Evolutionary conservation across 2,888 invertebrate species (phyloP), one percentile per base, ranked within the genome.

Genomic region (Eupeodes latifasciatus): DNA sequence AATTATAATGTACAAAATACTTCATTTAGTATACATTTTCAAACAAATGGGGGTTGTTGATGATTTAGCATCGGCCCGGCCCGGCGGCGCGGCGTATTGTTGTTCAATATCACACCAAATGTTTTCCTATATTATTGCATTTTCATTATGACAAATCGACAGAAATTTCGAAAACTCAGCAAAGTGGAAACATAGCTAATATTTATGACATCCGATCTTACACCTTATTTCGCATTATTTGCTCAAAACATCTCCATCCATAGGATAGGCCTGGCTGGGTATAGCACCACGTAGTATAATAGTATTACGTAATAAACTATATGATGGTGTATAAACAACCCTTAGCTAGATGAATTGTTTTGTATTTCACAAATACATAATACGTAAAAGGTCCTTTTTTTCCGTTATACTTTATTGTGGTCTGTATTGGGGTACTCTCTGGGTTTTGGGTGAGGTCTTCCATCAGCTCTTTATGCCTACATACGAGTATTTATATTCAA

Each of bases 71-170:
- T 27, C 19, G 27, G n/a, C n/a, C n/a, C n/a, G n/a, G n/a, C n/a
- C n/a, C n/a, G n/a, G 0, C 19, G 19, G 27, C 7, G 2, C 0
- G 36, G 5, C 40, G 40, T 40, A 40, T 0, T 40, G 16, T 27
- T 27, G 27, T 27, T 27, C 27, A 27, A 27, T 55, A 55, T 34
- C 16, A 59, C 44, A 72, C 57, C 72, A 57, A 72, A 40, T 59
- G 72, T 59, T 72, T 72, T 59, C 47, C 6, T 16, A 5, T 59
- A 72, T 87, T 89, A 90, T 90, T 90, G 90, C 89, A 47, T 82
- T 88, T 89, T 90, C 88, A 90, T 90, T 85, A 85, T 90, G 90
- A 89, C 81, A 88, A 90, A 90, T 90, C 81, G 89, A 57, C 66
- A 12, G 34, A 66, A 87, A 89, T 86, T 77, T 81, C 80, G 36